Percentiles rank a stretch among this genome's conserved stretches.
phyloP scores from a whole-genome alignment of 2,797 vertebrate species.

The Emys orbicularis region DNA sequence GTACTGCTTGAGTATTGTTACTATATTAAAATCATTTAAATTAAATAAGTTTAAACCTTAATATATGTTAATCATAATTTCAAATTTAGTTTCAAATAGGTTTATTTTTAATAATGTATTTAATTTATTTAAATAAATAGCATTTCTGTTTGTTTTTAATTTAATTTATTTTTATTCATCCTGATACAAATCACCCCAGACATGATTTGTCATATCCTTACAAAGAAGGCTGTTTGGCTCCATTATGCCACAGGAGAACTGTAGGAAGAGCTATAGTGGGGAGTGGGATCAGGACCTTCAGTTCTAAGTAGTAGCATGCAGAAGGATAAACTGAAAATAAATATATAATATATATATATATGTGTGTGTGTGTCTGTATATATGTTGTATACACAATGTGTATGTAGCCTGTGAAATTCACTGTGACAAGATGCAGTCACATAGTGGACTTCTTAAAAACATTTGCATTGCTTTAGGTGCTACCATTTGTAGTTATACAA shows the following conservation, averaged over 20 bases:
- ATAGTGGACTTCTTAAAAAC: not conserved
- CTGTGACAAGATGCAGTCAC: rapidly evolving
- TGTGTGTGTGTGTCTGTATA: too few species aligned
- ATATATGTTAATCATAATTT: too few species aligned
- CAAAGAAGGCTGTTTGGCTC: not conserved
- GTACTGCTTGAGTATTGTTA: too few species aligned
- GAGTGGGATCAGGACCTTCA: not conserved
- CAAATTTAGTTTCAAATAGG: too few species aligned
- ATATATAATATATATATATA: too few species aligned
- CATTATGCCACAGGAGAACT: not conserved
- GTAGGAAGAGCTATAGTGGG: rapidly evolving
- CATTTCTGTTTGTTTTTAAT: too few species aligned
- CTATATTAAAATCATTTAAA: too few species aligned
- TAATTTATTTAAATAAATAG: too few species aligned
- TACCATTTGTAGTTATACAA: not conserved
- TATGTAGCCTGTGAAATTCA: not conserved
- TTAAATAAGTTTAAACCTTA: too few species aligned
- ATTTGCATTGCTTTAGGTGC: not conserved
- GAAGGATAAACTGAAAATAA: not conserved
- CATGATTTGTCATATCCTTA: not conserved
- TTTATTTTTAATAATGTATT: too few species aligned
- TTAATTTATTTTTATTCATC: too few species aligned
- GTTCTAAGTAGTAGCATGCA: not conserved
- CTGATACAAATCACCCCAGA: not conserved
- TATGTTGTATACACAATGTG: rapidly evolving